Evolutionary conservation across 2,888 invertebrate genomes (phyloP), one percentile per base, ranked within the genome.

Genomic region (Plagodis dolabraria): DNA sequence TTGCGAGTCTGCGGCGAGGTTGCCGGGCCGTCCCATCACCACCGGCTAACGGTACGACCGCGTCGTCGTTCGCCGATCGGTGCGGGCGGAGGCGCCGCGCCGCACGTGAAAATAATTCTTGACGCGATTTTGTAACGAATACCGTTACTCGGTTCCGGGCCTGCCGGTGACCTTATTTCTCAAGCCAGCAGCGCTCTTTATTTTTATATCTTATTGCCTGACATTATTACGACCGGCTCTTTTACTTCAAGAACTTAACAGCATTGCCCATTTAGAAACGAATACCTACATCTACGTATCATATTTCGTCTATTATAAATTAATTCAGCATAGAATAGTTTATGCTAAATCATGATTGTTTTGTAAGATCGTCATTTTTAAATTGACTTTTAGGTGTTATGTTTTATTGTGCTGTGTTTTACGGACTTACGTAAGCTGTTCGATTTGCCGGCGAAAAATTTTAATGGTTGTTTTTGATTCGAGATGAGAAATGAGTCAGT

Each of bases 101-200:
- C 82, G 90, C 89, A 90, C 92, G 90, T 91, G 91, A 91, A 91
- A 85, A 91, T 92, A 91, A 91, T 92, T 91, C 92, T 92, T 89
- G 90, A 87, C 86, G 92, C 86, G 87, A 90, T 92, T 92, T 92
- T 90, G 92, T 91, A 92, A 92, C 85, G 79, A 83, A 88, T 79
- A 89, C 92, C 90, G 92, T 87, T 92, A 90, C 79, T 84, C 83
- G 83, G 90, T 92, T 92, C 91, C 91, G 92, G 92, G 87, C 89
- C 76, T 83, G 86, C 77, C 82, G 84, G 82, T 85, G 90, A 89
- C 92, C 92, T 89, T 92, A 92, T 91, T 92, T 86, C 85, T 85
- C 77, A 78, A 73, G 77, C 80, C 84, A 81, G 80, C 77, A 83
- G 80, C 76, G 83, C 88, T 89, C 83, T 87, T 86, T 88, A 87